Evolutionary conservation across 2,797 vertebrate species (phyloP).

Genomic region (Harpagifer antarcticus): DNA sequence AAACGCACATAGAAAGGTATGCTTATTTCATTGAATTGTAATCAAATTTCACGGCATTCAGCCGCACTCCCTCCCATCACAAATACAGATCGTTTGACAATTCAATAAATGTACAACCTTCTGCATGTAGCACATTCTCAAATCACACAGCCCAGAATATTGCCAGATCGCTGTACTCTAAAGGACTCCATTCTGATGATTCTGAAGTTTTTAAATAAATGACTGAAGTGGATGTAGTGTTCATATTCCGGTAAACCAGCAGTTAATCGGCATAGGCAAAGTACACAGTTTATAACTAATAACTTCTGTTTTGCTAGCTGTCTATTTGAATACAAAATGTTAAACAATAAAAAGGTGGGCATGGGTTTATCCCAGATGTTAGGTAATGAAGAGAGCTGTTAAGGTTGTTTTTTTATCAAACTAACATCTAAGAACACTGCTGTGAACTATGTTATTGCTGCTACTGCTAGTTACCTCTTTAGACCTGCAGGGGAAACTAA

Average conservation of each 20-base stretch:
- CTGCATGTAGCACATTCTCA: not conserved
- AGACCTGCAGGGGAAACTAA: slow-evolving; percentile 2
- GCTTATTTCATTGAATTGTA: not conserved
- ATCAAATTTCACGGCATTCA: not conserved
- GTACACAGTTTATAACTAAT: no score
- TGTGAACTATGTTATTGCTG: not conserved
- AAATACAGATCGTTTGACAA: not conserved
- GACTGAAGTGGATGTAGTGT: not conserved
- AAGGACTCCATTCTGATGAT: not conserved
- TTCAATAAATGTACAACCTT: not conserved
- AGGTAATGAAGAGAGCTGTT: not conserved
- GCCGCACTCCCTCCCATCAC: not conserved
- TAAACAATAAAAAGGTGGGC: no score
- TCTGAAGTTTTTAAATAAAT: not conserved
- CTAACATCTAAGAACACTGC: not conserved
- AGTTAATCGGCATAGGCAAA: not conserved
- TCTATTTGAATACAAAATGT: no score
- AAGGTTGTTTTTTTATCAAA: not conserved
- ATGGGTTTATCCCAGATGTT: not conserved
- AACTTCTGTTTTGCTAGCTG: no score
- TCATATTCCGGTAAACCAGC: not conserved
- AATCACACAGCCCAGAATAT: not conserved
- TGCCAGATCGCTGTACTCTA: not conserved
- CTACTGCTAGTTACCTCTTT: not conserved
- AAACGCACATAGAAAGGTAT: not conserved